A percentile compares a stretch with the other conserved stretches of the same genome.
phyloP scores from a whole-genome alignment of 2,113 vertebrate genomes.

The Tychaedon coryphoeus region DNA sequence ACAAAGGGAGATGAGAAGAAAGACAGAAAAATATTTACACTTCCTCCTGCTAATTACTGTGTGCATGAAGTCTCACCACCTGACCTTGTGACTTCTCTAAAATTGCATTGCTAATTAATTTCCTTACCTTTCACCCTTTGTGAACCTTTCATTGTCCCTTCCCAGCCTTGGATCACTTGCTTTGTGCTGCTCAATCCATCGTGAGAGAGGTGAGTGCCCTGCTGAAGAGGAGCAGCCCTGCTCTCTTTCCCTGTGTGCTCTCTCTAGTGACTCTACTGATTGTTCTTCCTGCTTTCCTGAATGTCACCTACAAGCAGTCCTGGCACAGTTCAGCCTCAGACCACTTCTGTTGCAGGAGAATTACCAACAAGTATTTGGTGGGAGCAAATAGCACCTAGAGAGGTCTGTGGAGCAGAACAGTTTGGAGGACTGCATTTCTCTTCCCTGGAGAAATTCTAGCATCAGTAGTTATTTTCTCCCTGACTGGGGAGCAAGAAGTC shows the following conservation, averaged over 20 bases:
- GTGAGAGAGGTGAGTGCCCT: background rate
- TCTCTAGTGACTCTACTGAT: background rate
- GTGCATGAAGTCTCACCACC: background rate
- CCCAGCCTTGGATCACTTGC: background rate
- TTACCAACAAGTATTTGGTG: background rate
- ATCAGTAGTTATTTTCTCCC: background rate
- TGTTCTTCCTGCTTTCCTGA: background rate
- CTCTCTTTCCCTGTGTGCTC: background rate
- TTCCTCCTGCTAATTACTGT: background rate
- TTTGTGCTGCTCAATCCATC: background rate
- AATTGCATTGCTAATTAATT: slow-evolving; percentile 37
- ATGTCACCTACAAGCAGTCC: background rate
- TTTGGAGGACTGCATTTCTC: background rate
- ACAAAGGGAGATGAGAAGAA: background rate
- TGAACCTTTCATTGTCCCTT: slow-evolving; percentile 5
- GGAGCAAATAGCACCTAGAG: fast-evolving
- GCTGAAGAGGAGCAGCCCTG: background rate
- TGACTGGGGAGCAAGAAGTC: fast-evolving
- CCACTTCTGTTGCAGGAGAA: background rate
- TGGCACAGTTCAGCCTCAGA: background rate
- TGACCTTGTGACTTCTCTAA: slow-evolving; percentile 3
- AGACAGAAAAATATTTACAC: background rate
- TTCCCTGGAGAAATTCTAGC: background rate
- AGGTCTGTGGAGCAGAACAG: background rate
- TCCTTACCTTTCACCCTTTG: slow-evolving; percentile 8